These are phyloP conservation scores for Bujurquina vittata DNA, from an alignment of 2,113 vertebrate genomes.

Conservation along the genomic window DNA sequence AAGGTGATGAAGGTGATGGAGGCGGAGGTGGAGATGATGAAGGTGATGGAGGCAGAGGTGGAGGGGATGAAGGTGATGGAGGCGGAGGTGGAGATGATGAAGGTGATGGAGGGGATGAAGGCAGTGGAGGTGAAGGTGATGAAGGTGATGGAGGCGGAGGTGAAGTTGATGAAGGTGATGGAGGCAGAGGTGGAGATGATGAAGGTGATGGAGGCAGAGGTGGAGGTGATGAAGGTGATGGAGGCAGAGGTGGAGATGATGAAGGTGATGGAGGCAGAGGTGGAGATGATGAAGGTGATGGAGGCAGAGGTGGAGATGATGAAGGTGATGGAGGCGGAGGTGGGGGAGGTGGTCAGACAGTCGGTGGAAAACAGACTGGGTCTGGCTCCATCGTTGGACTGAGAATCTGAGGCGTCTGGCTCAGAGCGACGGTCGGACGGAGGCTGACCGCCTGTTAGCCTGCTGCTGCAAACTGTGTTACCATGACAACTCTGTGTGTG, in stretches of 20 bases:
- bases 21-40: too few species aligned
- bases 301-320: too few species aligned
- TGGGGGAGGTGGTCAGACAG: slow-evolving; percentile 19
- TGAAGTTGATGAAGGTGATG: too few species aligned
- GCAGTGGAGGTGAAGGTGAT: too few species aligned
- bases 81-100: too few species aligned
- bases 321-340: neutral
- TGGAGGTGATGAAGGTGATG: neutral
- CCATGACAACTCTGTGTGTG: slow-evolving; percentile 32
- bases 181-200: too few species aligned
- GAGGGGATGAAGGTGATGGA: slow-evolving; percentile 14
- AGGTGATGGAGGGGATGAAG: neutral
- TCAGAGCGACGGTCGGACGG: neutral
- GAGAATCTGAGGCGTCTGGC: neutral
- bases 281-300: too few species aligned
- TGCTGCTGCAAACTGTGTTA: slow-evolving; percentile 24
- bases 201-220: too few species aligned
- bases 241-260: too few species aligned
- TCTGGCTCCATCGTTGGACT: neutral
- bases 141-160: neutral
- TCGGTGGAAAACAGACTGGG: slow-evolving; percentile 8
- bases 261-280: too few species aligned
- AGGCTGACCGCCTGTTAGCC: slow-evolving; percentile 19
- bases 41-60: neutral
- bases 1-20: neutral